phyloP scores from a whole-genome alignment of 2,797 vertebrate genomes.

The Rhodeus uyekii region DNA sequence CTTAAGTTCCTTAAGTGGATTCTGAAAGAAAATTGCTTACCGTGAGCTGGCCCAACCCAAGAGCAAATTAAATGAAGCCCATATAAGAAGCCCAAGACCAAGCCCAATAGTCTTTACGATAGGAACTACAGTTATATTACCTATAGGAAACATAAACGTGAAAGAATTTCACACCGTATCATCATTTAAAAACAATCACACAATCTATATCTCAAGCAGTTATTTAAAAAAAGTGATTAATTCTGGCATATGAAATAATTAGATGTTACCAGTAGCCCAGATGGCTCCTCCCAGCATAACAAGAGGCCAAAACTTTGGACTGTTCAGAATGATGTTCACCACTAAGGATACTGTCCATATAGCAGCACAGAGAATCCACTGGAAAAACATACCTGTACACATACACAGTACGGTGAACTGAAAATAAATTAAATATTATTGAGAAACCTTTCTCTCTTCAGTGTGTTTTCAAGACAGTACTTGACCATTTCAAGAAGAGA shows the following conservation, averaged over 20 bases:
- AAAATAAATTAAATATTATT: neutral
- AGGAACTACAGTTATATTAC: constrained; percentile 82
- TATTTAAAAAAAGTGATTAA: too few species aligned
- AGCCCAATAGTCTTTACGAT: constrained; percentile 87
- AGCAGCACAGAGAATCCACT: constrained; percentile 59
- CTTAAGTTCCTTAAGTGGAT: neutral
- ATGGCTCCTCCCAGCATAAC: constrained; percentile 84
- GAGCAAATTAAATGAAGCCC: constrained; percentile 60
- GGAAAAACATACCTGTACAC: constrained; percentile 57
- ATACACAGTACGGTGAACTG: neutral
- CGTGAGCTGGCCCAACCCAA: constrained; percentile 64
- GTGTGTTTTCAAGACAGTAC: neutral
- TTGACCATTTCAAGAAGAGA: too few species aligned
- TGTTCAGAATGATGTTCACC: constrained; percentile 76
- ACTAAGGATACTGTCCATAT: constrained; percentile 80
- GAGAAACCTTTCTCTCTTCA: too few species aligned
- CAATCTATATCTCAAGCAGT: neutral
- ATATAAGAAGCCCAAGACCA: constrained; percentile 69
- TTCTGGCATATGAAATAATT: neutral
- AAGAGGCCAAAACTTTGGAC: constrained; percentile 83
- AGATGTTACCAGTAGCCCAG: constrained; percentile 83
- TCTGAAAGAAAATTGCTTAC: constrained; percentile 32
- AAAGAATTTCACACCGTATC: neutral
- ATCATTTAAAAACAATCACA: neutral
- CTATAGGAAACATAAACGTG: constrained; percentile 59